phyloP scores from a whole-genome alignment of 2,113 vertebrate genomes.

The Octodon degus region DNA sequence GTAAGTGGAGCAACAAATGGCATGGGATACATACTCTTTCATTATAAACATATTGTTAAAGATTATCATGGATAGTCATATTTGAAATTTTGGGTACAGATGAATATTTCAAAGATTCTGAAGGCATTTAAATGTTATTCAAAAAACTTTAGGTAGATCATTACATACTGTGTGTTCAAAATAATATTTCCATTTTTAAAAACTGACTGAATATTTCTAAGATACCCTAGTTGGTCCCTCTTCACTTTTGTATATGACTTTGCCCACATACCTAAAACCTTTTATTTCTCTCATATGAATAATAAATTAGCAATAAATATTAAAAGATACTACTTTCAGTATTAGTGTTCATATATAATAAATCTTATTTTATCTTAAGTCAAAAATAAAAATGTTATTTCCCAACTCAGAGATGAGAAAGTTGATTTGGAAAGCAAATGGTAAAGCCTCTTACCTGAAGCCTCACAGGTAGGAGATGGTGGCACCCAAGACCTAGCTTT shows the following conservation, averaged over 20 bases:
- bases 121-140: background rate
- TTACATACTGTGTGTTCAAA: background rate
- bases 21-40: background rate
- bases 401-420: constrained; percentile 12
- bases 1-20: background rate
- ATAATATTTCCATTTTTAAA: constrained; percentile 20
- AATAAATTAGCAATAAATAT: background rate
- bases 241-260: background rate
- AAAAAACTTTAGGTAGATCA: background rate
- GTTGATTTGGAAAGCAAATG: background rate
- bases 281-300: background rate
- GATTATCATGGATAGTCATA: background rate
- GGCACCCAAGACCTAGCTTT: background rate
- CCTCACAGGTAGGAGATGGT: too few species aligned
- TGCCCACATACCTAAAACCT: background rate
- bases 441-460: background rate
- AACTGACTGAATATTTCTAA: background rate
- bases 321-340: background rate
- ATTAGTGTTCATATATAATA: background rate
- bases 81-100: background rate
- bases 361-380: background rate
- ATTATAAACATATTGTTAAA: background rate
- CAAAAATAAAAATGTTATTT: background rate
- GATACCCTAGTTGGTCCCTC: background rate
- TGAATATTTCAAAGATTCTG: constrained; percentile 10